Percentiles rank a stretch among this genome's conserved stretches.
These are phyloP conservation scores for Natator depressus DNA, from an alignment of 2,113 vertebrate genomes.

Conservation along the genomic window DNA sequence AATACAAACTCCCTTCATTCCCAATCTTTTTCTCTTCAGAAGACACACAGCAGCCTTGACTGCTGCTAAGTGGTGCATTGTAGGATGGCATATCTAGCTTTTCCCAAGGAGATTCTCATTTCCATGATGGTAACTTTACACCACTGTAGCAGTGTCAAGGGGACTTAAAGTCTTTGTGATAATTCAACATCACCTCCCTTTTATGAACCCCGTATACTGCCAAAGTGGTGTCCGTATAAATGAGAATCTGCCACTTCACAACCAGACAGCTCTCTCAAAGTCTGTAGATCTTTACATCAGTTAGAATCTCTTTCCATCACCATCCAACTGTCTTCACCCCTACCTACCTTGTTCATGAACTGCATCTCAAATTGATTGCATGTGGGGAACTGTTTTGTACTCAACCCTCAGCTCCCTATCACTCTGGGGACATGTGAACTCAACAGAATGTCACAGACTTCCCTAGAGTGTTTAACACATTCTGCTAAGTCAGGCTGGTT, in stretches of 20 bases:
- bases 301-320: background rate
- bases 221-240: background rate
- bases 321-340: background rate
- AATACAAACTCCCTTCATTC: no score
- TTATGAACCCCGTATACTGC: background rate
- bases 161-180: background rate
- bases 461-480: background rate
- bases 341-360: background rate
- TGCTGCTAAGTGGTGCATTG: no score
- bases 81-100: no score
- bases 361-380: background rate
- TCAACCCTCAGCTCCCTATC: background rate
- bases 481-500: background rate
- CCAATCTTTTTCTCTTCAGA: no score
- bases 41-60: no score
- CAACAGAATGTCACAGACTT: background rate
- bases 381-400: background rate
- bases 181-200: background rate
- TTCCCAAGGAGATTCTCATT: no score
- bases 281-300: background rate
- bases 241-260: background rate
- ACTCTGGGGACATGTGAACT: background rate
- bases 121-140: no score
- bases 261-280: background rate
- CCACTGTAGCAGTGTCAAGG: no score